Percentiles rank a stretch among this genome's conserved stretches.
Evolutionary conservation across 1,140 invertebrate species (phyloP).

Genomic region (Frieseomelitta varia): DNA sequence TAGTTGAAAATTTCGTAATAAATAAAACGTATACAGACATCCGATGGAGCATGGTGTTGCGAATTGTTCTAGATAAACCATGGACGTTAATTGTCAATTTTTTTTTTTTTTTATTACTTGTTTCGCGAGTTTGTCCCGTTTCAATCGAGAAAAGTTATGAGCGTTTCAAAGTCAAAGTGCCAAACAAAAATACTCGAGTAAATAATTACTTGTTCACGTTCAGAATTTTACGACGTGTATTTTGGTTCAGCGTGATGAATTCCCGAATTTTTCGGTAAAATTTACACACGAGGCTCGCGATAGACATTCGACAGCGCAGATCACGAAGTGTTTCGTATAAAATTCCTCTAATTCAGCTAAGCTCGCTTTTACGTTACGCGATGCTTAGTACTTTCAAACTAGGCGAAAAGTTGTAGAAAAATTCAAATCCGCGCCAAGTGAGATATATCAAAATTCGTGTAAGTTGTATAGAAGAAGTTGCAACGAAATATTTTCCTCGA

Average conservation of each 20-base stretch:
- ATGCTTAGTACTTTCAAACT: neutral
- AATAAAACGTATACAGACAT: neutral
- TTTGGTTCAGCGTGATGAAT: neutral
- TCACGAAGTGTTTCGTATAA: neutral
- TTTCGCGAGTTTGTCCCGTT: neutral
- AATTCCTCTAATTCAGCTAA: neutral
- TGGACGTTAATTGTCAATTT: neutral
- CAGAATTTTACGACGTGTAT: neutral
- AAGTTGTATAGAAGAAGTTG: neutral
- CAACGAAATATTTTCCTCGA: neutral
- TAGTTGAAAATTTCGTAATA: neutral
- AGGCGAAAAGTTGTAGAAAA: conserved; percentile 16
- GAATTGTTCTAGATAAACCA: neutral
- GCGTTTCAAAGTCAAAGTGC: neutral
- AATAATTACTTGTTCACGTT: neutral
- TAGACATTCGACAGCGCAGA: neutral
- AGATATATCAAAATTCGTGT: conserved; percentile 10
- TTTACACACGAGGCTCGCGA: neutral
- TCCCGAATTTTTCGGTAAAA: neutral
- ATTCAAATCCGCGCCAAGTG: neutral
- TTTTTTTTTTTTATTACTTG: neutral
- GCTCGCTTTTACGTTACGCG: neutral
- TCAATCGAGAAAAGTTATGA: neutral
- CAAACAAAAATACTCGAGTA: neutral
- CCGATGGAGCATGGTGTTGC: neutral